Evolutionary conservation across 2,797 vertebrate genomes (phyloP).

Genomic region (Gila robusta): DNA sequence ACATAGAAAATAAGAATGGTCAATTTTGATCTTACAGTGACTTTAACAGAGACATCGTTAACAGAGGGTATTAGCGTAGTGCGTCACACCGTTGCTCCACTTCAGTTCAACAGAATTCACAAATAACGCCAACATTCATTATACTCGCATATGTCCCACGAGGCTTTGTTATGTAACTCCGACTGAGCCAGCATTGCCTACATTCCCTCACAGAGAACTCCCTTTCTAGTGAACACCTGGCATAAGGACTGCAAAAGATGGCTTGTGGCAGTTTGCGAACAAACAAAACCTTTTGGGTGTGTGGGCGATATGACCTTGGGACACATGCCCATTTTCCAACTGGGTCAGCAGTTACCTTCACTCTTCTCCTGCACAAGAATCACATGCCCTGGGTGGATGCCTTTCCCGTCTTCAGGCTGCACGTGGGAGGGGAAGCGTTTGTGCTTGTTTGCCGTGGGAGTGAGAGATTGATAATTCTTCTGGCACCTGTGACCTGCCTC

Average conservation of each 20-base stretch:
- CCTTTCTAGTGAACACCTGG: conserved; percentile 62
- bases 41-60: not conserved
- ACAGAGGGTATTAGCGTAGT: not conserved
- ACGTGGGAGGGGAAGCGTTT: conserved; percentile 67
- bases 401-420: conserved; percentile 61
- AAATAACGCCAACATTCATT: conserved; percentile 39
- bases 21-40: not conserved
- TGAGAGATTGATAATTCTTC: conserved; percentile 73
- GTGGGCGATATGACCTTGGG: conserved; percentile 78
- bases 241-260: conserved; percentile 64
- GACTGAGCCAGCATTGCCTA: conserved; percentile 53
- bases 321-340: conserved; percentile 73
- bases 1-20: not conserved
- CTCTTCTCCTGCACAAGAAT: conserved; percentile 66
- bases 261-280: conserved; percentile 71
- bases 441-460: conserved; percentile 69
- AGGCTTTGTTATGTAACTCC: conserved; percentile 53
- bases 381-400: conserved; percentile 62
- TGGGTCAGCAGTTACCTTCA: conserved; percentile 75
- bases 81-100: not conserved
- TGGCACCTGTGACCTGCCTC: conserved; percentile 79
- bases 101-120: conserved; percentile 33
- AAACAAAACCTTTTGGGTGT: conserved; percentile 69
- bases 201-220: conserved; percentile 48
- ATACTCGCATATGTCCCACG: conserved; percentile 22